A percentile compares a stretch with the other conserved stretches of the same genome.
These are phyloP conservation scores for Pao palembangensis DNA, from an alignment of 2,113 vertebrate genomes.

Conservation along the genomic window DNA sequence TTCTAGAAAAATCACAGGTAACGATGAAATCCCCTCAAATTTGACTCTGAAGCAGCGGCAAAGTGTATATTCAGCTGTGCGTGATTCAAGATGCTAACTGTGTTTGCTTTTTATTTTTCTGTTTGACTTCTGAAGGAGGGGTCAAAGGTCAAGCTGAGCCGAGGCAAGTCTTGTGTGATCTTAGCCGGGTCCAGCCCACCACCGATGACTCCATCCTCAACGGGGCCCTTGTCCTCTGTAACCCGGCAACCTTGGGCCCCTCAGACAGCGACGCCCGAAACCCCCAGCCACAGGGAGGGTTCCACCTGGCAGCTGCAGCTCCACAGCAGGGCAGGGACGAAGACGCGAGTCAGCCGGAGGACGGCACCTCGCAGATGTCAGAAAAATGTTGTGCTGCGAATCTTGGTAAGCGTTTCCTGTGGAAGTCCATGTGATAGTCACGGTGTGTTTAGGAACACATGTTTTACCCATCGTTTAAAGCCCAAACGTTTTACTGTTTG, in stretches of 20 bases:
- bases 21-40: not conserved
- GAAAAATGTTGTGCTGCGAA: not conserved
- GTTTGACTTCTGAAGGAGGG: constrained; percentile 26
- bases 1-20: not conserved
- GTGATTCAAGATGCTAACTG: constrained; percentile 1
- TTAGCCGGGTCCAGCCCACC: not conserved
- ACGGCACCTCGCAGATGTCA: not conserved
- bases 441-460: not conserved
- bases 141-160: constrained; percentile 3
- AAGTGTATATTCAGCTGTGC: constrained; percentile 54
- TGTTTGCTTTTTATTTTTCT: constrained; percentile 56
- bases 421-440: not conserved
- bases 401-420: not conserved
- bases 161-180: not conserved
- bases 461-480: not conserved
- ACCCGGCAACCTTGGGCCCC: constrained; percentile 49
- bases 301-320: not conserved
- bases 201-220: constrained; percentile 16
- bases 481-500: constrained; percentile 1
- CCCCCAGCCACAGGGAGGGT: not conserved
- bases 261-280: constrained; percentile 21
- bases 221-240: constrained; percentile 59
- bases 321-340: not conserved
- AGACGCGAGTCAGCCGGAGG: not conserved
- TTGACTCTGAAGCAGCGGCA: constrained; percentile 22